Evolutionary conservation across 2,888 invertebrate species (phyloP).

Genomic region (Amiota communis): DNA sequence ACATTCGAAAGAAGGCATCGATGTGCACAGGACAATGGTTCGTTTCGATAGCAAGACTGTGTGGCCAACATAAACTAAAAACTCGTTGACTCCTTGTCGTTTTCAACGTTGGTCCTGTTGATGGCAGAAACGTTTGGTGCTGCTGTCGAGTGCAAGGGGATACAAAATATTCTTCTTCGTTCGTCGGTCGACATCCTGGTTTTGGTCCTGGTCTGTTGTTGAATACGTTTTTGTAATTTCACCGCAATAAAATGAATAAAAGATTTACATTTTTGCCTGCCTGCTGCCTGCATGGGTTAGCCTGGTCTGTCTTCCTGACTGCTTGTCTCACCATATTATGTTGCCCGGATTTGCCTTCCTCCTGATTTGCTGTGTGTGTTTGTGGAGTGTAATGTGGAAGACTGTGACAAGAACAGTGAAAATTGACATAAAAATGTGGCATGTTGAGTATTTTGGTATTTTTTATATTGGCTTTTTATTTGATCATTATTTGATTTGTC

Average conservation of each 20-base stretch:
- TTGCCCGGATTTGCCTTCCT: too few species aligned
- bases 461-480: conserved; percentile 49
- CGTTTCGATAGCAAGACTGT: neutral
- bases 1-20: neutral
- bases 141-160: too few species aligned
- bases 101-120: conserved; percentile 27
- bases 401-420: conserved; percentile 16
- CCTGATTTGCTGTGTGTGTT: too few species aligned
- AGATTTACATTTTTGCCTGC: conserved; percentile 43
- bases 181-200: neutral
- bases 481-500: conserved; percentile 40
- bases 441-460: conserved; percentile 38
- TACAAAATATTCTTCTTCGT: neutral
- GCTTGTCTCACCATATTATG: too few species aligned
- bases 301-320: too few species aligned
- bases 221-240: conserved; percentile 37
- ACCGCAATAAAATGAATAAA: conserved; percentile 50
- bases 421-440: conserved; percentile 36
- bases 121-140: too few species aligned
- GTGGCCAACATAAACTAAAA: conserved; percentile 18
- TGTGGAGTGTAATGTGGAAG: neutral
- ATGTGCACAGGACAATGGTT: neutral
- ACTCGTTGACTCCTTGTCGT: conserved; percentile 29
- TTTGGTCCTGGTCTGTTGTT: neutral
- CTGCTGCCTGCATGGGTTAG: neutral